Conservation (phyloP, 2,113 vertebrate species). For the Ranitomeya imitator region DNA sequence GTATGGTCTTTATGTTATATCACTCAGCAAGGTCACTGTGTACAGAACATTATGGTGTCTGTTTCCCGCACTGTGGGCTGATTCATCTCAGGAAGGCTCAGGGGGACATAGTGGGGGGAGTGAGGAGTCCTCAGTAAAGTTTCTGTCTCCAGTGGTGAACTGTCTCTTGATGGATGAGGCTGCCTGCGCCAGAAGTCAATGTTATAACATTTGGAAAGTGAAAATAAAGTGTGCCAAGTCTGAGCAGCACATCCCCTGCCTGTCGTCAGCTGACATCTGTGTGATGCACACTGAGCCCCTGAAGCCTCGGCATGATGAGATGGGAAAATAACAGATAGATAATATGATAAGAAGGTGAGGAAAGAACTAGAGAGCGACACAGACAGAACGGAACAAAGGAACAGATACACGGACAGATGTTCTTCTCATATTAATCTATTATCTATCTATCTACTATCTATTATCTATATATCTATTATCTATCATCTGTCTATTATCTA, state of each 20-base stretch:
- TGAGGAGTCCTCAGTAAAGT: neutral
- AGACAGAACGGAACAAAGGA: neutral
- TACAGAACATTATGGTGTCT: neutral
- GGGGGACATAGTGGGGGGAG: neutral
- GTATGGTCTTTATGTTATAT: neutral
- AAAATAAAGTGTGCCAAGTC: constrained; percentile 28
- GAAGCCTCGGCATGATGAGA: neutral
- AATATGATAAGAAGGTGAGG: neutral
- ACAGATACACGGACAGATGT: neutral
- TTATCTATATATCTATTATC: neutral
- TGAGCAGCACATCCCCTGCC: neutral
- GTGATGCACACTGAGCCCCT: neutral
- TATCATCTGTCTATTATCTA: neutral
- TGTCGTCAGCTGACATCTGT: neutral
- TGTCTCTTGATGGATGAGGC: constrained; percentile 35
- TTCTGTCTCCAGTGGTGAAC: constrained; percentile 26
- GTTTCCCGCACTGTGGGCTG: neutral
- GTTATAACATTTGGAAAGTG: constrained; percentile 39
- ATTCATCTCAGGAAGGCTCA: neutral
- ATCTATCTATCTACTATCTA: neutral
- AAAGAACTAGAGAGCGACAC: neutral
- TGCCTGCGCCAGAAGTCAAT: neutral
- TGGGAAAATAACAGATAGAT: neutral
- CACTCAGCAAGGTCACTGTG: neutral
- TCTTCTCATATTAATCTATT: neutral